A percentile compares a stretch with the other conserved stretches of the same genome.
Evolutionary conservation across 2,797 vertebrate species (phyloP).

Genomic region (Brachyalestes nurse): DNA sequence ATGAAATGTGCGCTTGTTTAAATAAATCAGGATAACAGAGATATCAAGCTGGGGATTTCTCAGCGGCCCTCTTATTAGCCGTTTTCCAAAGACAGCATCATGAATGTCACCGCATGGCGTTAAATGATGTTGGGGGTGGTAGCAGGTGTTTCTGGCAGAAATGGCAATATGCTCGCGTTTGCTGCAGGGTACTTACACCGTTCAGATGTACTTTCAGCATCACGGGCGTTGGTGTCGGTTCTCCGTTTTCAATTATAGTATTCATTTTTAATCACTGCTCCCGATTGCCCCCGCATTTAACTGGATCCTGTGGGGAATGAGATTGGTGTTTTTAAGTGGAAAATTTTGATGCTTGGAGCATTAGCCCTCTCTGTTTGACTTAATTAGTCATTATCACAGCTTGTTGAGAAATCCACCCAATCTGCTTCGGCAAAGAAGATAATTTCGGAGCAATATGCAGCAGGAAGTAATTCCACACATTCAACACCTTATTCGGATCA

Average conservation of each 20-base stretch:
- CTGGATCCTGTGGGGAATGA: slow-evolving; percentile 36
- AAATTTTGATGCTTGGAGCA: slow-evolving; percentile 44
- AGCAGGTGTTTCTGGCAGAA: slow-evolving; percentile 18
- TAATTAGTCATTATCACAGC: slow-evolving; percentile 59
- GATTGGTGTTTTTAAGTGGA: slow-evolving; percentile 42
- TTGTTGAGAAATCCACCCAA: slow-evolving; percentile 48
- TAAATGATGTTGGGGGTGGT: not conserved
- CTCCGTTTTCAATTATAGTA: slow-evolving; percentile 18
- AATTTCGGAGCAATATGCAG: slow-evolving; percentile 29
- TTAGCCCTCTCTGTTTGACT: slow-evolving; percentile 38
- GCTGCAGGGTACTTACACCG: not conserved
- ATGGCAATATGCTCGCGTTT: not conserved
- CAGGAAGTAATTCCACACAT: slow-evolving; percentile 35
- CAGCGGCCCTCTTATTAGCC: not conserved
- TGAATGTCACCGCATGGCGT: not conserved
- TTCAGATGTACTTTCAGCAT: slow-evolving; percentile 1
- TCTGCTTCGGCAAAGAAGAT: slow-evolving; percentile 37
- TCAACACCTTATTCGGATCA: slow-evolving; percentile 21
- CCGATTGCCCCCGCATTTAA: slow-evolving; percentile 30
- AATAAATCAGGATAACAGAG: not conserved
- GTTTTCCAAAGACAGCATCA: not conserved
- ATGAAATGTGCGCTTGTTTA: not conserved
- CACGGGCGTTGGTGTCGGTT: not conserved
- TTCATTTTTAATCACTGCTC: slow-evolving; percentile 36
- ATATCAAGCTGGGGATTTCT: not conserved